Evolutionary conservation across 2,888 invertebrate species (phyloP).

Genomic region (Melikaiella ostensackeni): DNA sequence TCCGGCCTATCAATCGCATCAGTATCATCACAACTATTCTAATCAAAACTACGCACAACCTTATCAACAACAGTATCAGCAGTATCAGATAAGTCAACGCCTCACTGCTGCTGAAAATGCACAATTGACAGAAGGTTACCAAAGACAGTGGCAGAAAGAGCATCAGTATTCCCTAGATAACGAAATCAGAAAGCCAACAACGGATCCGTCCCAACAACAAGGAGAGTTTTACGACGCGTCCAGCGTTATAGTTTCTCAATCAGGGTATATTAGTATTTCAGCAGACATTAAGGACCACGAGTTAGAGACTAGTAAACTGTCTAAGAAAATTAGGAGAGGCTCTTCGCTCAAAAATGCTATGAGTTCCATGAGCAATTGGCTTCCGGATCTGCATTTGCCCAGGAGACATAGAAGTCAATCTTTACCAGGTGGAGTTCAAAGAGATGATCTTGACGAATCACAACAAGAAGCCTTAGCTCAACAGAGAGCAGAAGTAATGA

Average conservation of each 20-base stretch:
- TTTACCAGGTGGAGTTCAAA: conserved; percentile 85
- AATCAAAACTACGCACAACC: conserved; percentile 71
- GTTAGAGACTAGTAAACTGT: conserved; percentile 79
- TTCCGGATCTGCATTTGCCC: conserved; percentile 88
- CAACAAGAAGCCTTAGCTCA: conserved; percentile 64
- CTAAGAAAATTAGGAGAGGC: conserved; percentile 84
- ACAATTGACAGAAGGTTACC: conserved; percentile 68
- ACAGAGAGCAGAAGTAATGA: conserved; percentile 58
- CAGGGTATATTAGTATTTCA: conserved; percentile 87
- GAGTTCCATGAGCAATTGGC: conserved; percentile 88
- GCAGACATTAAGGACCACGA: conserved; percentile 81
- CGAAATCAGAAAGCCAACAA: conserved; percentile 59
- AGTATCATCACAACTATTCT: conserved; percentile 68
- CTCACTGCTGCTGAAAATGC: conserved; percentile 63
- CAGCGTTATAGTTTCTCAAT: conserved; percentile 86
- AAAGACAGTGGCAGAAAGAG: conserved; percentile 71
- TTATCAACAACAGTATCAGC: conserved; percentile 72
- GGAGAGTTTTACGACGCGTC: conserved; percentile 79
- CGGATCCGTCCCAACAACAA: conserved; percentile 69
- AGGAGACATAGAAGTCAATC: conserved; percentile 90
- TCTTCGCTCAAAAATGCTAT: conserved; percentile 87
- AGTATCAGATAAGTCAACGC: conserved; percentile 64
- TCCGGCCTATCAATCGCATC: conserved; percentile 71
- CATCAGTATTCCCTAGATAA: conserved; percentile 69
- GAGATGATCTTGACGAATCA: conserved; percentile 77